Conservation (phyloP, 23 tunicate species). For the Styela plicata region DNA sequence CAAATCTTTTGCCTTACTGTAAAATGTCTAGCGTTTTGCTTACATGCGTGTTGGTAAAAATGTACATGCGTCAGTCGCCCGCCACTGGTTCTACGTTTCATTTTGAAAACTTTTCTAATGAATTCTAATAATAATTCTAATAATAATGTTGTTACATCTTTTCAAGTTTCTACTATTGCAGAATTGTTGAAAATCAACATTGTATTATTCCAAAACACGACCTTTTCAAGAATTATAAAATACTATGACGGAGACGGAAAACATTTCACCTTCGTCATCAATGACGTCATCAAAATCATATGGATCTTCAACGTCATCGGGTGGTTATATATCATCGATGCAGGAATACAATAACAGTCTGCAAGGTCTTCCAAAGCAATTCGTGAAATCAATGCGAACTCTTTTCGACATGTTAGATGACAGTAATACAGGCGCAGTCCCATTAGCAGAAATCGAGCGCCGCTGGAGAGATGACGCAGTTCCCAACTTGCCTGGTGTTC, state of each 20-base stretch:
- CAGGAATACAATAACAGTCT: neutral
- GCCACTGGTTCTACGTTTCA: too few relatives aligned
- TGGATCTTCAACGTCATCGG: neutral
- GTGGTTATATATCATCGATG: neutral
- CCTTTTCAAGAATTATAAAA: too few relatives aligned
- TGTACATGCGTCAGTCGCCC: too few relatives aligned
- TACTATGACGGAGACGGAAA: conserved; percentile 4
- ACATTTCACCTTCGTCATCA: conserved; percentile 5
- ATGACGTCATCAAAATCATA: neutral
- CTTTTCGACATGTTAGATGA: conserved; percentile 67
- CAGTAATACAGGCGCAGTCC: conserved; percentile 40
- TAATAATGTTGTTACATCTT: too few relatives aligned
- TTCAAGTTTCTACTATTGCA: too few relatives aligned
- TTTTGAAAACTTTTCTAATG: too few relatives aligned
- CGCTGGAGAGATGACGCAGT: conserved; percentile 86
- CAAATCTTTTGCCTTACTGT: too few relatives aligned
- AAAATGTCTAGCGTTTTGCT: too few relatives aligned
- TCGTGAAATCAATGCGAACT: conserved; percentile 62
- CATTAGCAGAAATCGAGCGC: conserved; percentile 58
- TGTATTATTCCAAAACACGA: too few relatives aligned
- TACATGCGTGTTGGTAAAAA: too few relatives aligned
- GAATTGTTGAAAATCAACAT: too few relatives aligned
- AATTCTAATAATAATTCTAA: too few relatives aligned
- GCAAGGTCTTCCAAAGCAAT: conserved; percentile 49
- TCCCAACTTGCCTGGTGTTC: conserved; percentile 82